Evolutionary conservation across 2,113 vertebrate genomes (phyloP), one percentile per base, ranked within the genome.

Genomic region (Sphaerodactylus townsendi): DNA sequence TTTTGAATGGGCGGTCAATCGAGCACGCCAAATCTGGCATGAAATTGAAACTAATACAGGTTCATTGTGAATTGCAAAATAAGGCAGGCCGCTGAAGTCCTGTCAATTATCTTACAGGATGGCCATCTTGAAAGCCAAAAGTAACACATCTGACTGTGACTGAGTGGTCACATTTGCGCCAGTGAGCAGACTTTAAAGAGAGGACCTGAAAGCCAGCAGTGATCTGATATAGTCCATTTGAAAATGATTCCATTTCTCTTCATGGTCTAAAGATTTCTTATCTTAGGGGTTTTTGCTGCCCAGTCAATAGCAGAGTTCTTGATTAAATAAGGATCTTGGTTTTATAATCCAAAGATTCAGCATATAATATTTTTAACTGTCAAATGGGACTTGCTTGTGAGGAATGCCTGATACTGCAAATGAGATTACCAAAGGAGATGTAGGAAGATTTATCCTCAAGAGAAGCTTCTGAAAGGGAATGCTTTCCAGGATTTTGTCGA

Each of bases 51-150:
- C 62, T 82, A 85, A 83, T 86, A 85, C 82, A 78, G 71, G 79
- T 88, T 82, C 48, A 44, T 92, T 81, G 90, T 91, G 92, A 94
- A 91, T 93, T 93, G 89, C 93, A 91, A 91, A 87, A 85, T 77
- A 90, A 90, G 86, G 84, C 89, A 86, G 90, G 30, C 87, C 84
- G 86, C 86, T 88, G 14, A 94, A 93, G 87, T 90, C 87, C 84
- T 89, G 0, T 1, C 89, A 77, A 82, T 82, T 73, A 62, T 77
- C 86, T 91, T 90, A 91, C 30, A 77, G 86, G 87, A 89, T 68
- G 73, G 78, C 73, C 72, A 23, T 91, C 80, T 87, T 81, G 85
- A 93, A 93, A 90, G 82, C 91, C 17, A 1, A 90, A 89, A 75
- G 56, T 88, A 94, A 91, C 90, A 91, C 90, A 90, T 88, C 85